A percentile compares a stretch with the other conserved stretches of the same genome.
phyloP scores from a whole-genome alignment of 2,888 invertebrate genomes.

The Zele albiditarsus region DNA sequence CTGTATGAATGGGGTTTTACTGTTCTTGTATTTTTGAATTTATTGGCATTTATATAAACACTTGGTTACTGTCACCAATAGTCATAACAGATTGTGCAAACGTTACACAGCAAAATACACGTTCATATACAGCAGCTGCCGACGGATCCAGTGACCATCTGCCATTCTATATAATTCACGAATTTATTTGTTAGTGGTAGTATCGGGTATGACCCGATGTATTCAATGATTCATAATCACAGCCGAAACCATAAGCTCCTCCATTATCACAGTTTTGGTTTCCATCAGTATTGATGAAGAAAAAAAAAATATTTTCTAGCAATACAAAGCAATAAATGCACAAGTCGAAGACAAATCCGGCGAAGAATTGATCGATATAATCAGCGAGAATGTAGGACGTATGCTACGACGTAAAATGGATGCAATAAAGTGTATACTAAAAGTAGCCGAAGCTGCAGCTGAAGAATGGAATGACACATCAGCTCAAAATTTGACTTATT shows the following conservation, averaged over 20 bases:
- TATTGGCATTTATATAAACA: too few relatives aligned
- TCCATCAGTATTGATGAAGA: too few relatives aligned
- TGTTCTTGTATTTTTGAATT: too few relatives aligned
- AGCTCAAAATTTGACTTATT: conserved; percentile 77
- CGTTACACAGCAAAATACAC: neutral
- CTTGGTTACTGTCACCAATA: neutral
- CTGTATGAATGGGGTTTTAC: too few relatives aligned
- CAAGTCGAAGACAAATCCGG: conserved; percentile 88
- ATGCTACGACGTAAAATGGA: conserved; percentile 93
- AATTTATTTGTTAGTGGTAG: neutral
- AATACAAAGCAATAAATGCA: conserved; percentile 86
- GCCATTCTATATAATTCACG: neutral
- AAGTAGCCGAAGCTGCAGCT: conserved; percentile 82
- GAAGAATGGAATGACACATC: conserved; percentile 74
- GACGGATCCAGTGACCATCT: neutral
- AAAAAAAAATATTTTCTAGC: conserved; percentile 73
- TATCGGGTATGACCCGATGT: neutral
- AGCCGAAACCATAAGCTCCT: neutral
- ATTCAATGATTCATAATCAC: neutral
- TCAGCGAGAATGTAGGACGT: conserved; percentile 85
- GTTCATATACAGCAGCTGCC: neutral
- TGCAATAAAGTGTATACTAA: conserved; percentile 89
- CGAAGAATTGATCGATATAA: conserved; percentile 83
- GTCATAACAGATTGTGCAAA: neutral
- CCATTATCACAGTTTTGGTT: too few relatives aligned